Conservation (phyloP, 1,140 invertebrate species). For the Acyrthosiphon pisum region DNA sequence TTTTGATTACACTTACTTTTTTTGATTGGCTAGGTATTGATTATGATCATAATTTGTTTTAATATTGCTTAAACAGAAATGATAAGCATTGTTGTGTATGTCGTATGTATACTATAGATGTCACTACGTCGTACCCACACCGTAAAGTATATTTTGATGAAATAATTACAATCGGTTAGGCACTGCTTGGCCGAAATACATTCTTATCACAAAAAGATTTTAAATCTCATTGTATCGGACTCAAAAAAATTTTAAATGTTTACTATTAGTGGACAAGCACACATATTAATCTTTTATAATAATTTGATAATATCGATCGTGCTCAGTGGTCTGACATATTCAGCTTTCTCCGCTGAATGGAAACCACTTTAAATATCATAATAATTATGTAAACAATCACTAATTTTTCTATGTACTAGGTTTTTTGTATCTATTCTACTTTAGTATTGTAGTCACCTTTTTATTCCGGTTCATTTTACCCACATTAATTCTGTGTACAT, state of each 20-base stretch:
- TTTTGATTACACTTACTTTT: background rate
- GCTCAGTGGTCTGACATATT: background rate
- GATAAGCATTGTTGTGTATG: background rate
- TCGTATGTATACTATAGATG: background rate
- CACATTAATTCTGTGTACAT: background rate
- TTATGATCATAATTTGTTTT: background rate
- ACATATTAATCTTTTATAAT: conserved; percentile 19
- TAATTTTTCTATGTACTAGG: background rate
- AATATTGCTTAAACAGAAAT: background rate
- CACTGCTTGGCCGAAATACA: background rate
- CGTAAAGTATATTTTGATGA: background rate
- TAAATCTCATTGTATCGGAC: background rate
- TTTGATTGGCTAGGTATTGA: background rate
- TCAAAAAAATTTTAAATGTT: background rate
- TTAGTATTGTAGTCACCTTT: conserved; percentile 2
- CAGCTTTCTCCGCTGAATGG: background rate
- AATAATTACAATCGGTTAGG: background rate
- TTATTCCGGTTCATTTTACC: conserved; percentile 40
- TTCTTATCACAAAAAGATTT: background rate
- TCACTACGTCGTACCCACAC: background rate
- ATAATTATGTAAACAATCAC: conserved; percentile 28
- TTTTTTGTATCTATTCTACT: conserved; percentile 17
- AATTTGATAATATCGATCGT: background rate
- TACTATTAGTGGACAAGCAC: background rate
- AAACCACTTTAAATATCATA: conserved; percentile 23